A percentile compares a stretch with the other conserved stretches of the same genome.
These are phyloP conservation scores for Cantharis lateralis DNA, from an alignment of 2,888 invertebrate species.

Conservation along the genomic window DNA sequence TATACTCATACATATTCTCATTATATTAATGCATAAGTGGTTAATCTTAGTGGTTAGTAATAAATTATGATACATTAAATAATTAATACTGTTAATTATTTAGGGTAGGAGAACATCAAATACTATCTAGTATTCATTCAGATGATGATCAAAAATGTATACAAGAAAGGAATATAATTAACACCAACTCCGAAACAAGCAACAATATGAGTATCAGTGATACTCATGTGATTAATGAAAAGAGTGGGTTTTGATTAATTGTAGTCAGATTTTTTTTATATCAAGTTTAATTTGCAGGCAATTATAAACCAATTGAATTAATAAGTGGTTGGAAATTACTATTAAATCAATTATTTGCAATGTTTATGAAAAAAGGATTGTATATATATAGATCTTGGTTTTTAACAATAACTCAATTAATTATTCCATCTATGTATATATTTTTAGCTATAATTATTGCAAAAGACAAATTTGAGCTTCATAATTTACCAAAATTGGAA, in stretches of 20 bases:
- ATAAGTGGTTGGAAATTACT: conserved; percentile 40
- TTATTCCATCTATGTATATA: conserved; percentile 70
- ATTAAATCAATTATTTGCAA: conserved; percentile 51
- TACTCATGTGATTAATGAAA: too few species aligned
- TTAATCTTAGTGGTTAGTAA: too few species aligned
- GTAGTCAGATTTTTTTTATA: not conserved
- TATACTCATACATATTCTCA: too few species aligned
- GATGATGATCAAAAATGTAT: not conserved
- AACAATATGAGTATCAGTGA: not conserved
- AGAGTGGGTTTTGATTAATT: not conserved
- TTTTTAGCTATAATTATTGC: conserved; percentile 65
- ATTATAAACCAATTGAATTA: conserved; percentile 14
- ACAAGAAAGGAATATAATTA: not conserved
- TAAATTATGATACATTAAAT: too few species aligned
- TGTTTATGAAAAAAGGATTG: conserved; percentile 52
- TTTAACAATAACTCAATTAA: conserved; percentile 66
- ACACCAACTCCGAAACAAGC: not conserved
- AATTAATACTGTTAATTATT: too few species aligned
- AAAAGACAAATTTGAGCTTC: conserved; percentile 55
- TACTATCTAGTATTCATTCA: not conserved
- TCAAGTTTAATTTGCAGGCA: not conserved
- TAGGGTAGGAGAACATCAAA: too few species aligned
- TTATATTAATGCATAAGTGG: too few species aligned
- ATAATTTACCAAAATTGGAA: conserved; percentile 61
- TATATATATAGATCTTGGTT: conserved; percentile 67